Percentiles rank a stretch among this genome's conserved stretches.
phyloP scores from a whole-genome alignment of 2,113 vertebrate species.

The Balaenoptera acutorostrata region DNA sequence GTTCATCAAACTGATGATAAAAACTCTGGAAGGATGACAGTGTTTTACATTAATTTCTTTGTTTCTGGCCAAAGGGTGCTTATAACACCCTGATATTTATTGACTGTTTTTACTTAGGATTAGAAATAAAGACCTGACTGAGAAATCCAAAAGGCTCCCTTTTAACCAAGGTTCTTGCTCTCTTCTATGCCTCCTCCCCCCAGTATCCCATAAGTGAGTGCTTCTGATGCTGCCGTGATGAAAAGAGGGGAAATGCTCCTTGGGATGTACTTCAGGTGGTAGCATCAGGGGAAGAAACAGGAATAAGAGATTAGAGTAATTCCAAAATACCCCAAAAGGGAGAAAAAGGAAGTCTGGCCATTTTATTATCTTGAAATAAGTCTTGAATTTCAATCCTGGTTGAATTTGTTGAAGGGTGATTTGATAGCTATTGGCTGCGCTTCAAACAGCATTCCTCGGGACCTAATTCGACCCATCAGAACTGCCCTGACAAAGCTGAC shows the following conservation, averaged over 20 bases:
- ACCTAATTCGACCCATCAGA: not conserved
- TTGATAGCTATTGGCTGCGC: not conserved
- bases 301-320: not conserved
- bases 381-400: not conserved
- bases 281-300: not conserved
- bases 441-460: not conserved
- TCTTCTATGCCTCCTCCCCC: not conserved
- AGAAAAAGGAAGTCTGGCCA: not conserved
- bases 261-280: not conserved
- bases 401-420: not conserved
- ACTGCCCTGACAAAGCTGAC: not conserved
- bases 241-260: not conserved
- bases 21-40: not conserved
- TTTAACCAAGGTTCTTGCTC: not conserved
- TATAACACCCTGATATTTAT: not conserved
- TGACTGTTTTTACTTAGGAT: not conserved
- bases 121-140: not conserved
- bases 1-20: not conserved
- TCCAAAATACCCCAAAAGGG: not conserved
- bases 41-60: constrained; percentile 9
- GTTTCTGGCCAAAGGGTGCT: not conserved
- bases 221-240: not conserved
- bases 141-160: not conserved
- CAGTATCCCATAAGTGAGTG: not conserved
- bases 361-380: not conserved